Percentiles rank a stretch among this genome's conserved stretches.
Evolutionary conservation across 2,113 vertebrate genomes (phyloP).

Genomic region (Tachysurus vachellii): DNA sequence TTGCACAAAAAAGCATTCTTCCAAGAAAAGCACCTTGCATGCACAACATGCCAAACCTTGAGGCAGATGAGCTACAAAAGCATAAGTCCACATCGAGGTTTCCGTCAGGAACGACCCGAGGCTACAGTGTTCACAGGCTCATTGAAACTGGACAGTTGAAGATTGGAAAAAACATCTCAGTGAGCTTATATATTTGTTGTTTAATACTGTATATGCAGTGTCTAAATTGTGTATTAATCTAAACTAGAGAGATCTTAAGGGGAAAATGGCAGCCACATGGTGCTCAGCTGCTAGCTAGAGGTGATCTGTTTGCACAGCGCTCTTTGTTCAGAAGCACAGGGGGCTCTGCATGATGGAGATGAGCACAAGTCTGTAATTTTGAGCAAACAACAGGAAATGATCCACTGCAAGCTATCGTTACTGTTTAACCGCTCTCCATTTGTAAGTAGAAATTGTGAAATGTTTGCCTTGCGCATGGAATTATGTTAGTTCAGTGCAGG

Average conservation of each 20-base stretch:
- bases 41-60: background rate
- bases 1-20: too few species aligned
- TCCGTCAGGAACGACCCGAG: too few species aligned
- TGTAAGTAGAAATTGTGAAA: background rate
- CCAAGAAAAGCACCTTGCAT: background rate
- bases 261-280: background rate
- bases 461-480: background rate
- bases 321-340: background rate
- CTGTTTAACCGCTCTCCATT: background rate
- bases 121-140: background rate
- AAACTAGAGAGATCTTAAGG: background rate
- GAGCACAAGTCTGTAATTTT: background rate
- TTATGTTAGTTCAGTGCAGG: background rate
- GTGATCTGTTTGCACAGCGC: background rate
- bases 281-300: background rate
- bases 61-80: background rate
- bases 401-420: constrained; percentile 3
- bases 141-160: background rate
- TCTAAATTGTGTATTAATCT: background rate
- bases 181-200: background rate
- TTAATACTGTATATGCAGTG: background rate
- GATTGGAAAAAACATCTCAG: background rate
- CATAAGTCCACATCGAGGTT: background rate
- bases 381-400: constrained; percentile 9
- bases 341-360: background rate